These are phyloP conservation scores for Polypterus bichir DNA, from an alignment of 2,113 vertebrate genomes.

Conservation along the genomic window DNA sequence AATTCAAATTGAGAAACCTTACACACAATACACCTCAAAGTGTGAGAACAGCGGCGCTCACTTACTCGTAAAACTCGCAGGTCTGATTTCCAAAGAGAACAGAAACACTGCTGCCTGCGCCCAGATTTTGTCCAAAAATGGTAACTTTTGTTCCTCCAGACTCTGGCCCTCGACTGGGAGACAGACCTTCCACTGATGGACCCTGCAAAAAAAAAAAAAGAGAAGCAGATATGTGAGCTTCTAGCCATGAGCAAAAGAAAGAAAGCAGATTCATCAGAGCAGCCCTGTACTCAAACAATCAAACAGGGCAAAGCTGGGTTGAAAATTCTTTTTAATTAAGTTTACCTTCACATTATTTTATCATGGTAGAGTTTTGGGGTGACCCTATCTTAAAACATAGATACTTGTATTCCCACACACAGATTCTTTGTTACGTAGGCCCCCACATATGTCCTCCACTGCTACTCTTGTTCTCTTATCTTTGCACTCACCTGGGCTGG, in stretches of 20 bases:
- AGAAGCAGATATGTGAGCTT: conserved; percentile 9
- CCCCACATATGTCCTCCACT: no score
- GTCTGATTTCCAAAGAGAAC: conserved; percentile 90
- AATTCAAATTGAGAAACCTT: no score
- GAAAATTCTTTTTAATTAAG: no score
- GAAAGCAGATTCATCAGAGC: background rate
- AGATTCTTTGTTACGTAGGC: no score
- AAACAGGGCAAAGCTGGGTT: background rate
- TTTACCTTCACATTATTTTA: no score
- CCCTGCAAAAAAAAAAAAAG: conserved; percentile 47
- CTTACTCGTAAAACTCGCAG: conserved; percentile 86
- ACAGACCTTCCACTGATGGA: conserved; percentile 68
- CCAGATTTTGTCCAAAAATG: conserved; percentile 77
- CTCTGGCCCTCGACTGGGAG: conserved; percentile 77
- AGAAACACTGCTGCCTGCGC: conserved; percentile 75
- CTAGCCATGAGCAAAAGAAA: background rate
- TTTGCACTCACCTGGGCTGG: no score
- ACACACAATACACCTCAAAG: no score
- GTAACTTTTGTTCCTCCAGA: conserved; percentile 93
- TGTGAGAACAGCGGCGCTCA: background rate
- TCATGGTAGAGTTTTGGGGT: no score
- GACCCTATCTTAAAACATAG: no score
- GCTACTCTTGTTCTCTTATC: no score
- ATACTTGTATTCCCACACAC: no score
- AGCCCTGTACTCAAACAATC: background rate